These are phyloP conservation scores for Eilema depressum DNA, from an alignment of 2,888 invertebrate species.

Conservation along the genomic window DNA sequence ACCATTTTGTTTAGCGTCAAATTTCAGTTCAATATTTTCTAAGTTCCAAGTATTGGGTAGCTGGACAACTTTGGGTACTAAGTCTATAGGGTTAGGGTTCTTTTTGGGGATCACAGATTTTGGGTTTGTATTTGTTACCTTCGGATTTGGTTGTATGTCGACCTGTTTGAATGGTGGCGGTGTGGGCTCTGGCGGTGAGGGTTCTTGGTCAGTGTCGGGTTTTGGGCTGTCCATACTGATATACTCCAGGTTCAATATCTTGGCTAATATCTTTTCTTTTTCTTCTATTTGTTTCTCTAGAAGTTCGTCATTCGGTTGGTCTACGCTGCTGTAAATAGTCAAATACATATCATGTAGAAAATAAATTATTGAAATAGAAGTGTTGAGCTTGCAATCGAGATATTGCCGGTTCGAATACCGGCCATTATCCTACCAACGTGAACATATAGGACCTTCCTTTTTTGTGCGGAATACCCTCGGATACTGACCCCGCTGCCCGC, in stretches of 20 bases:
- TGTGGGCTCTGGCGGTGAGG: conserved; percentile 26
- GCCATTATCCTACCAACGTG: background rate
- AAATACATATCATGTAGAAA: background rate
- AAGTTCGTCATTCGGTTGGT: conserved; percentile 88
- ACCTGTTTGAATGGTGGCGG: conserved; percentile 29
- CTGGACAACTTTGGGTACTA: conserved; percentile 82
- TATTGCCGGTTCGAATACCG: background rate
- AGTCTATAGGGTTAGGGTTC: conserved; percentile 58
- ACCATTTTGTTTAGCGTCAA: conserved; percentile 70
- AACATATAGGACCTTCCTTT: too few relatives aligned
- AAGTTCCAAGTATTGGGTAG: conserved; percentile 88
- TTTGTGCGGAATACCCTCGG: too few relatives aligned
- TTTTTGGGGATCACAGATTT: conserved; percentile 35
- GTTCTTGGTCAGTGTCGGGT: conserved; percentile 21
- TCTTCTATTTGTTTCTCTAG: conserved; percentile 91
- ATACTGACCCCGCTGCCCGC: too few relatives aligned
- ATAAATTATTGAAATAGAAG: background rate
- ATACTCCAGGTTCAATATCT: conserved; percentile 88
- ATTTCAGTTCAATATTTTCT: conserved; percentile 77
- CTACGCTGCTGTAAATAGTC: conserved; percentile 72
- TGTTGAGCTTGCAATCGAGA: background rate
- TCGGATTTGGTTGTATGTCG: conserved; percentile 30
- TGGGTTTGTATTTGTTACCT: conserved; percentile 29
- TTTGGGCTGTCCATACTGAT: conserved; percentile 66
- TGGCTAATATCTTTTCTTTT: conserved; percentile 91